A percentile compares a stretch with the other conserved stretches of the same genome.
phyloP scores from a whole-genome alignment of 2,797 vertebrate genomes.

The Trematomus bernacchii region DNA sequence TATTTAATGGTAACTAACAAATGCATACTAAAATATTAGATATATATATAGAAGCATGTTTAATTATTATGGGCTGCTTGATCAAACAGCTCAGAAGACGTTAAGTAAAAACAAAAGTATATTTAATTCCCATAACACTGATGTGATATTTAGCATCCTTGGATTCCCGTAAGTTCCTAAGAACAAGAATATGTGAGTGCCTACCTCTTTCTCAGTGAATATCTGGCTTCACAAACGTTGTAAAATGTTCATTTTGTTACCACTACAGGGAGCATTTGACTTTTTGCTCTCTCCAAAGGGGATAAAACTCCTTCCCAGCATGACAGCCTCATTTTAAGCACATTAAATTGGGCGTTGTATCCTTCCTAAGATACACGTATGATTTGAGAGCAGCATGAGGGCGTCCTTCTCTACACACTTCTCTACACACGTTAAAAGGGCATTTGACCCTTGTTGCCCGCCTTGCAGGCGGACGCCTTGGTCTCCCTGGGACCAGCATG shows the following conservation, averaged over 20 bases:
- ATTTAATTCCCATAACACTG: too few species aligned
- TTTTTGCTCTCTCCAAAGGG: conserved; percentile 53
- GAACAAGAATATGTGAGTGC: conserved; percentile 5
- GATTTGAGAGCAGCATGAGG: conserved; percentile 72
- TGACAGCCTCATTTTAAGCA: conserved; percentile 58
- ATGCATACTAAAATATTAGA: neutral
- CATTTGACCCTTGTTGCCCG: conserved; percentile 65
- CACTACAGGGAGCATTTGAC: conserved; percentile 58
- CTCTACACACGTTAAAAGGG: conserved; percentile 56
- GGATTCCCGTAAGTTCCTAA: conserved; percentile 1
- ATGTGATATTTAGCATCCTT: neutral
- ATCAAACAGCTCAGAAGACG: neutral
- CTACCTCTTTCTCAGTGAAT: conserved; percentile 1
- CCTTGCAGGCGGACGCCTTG: conserved; percentile 27
- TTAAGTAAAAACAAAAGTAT: too few species aligned
- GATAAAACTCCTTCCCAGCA: conserved; percentile 58
- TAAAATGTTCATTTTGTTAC: conserved; percentile 44
- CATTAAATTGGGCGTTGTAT: conserved; percentile 55
- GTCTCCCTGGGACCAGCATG: conserved; percentile 67
- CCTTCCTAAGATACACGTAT: conserved; percentile 56
- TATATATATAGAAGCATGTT: too few species aligned
- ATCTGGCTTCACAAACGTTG: conserved; percentile 26
- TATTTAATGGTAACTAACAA: conserved; percentile 6
- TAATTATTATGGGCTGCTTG: neutral
- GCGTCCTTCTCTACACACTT: conserved; percentile 50